Percentiles rank a stretch among this genome's conserved stretches.
Evolutionary conservation across 2,797 vertebrate species (phyloP).

Genomic region (Sylvilagus floridanus): DNA sequence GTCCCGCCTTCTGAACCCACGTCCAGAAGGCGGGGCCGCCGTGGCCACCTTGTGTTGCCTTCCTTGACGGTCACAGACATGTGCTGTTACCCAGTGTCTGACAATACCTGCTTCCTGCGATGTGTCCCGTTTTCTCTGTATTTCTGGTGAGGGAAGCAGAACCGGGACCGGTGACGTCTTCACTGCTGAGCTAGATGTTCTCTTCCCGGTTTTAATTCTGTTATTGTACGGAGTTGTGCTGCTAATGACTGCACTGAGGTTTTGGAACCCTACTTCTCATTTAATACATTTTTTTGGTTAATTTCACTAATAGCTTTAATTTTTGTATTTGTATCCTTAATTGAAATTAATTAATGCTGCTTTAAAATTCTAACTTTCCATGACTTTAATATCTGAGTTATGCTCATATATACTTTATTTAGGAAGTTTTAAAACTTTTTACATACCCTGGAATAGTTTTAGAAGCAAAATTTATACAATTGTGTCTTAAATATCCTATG

Average conservation of each 20-base stretch:
- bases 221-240: background rate
- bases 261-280: background rate
- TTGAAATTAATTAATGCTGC: background rate
- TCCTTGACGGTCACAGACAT: background rate
- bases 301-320: background rate
- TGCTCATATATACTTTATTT: slow-evolving; percentile 48
- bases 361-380: slow-evolving; percentile 7
- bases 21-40: background rate
- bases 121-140: slow-evolving; percentile 1
- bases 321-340: background rate
- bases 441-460: background rate
- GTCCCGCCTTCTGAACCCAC: background rate
- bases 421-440: background rate
- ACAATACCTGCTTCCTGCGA: background rate
- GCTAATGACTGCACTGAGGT: background rate
- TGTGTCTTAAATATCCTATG: background rate
- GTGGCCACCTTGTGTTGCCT: background rate
- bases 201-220: background rate
- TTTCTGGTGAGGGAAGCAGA: background rate
- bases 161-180: background rate
- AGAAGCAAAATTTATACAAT: background rate
- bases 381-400: background rate
- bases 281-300: slow-evolving; percentile 17
- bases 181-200: background rate
- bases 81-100: background rate